A percentile compares a stretch with the other conserved stretches of the same genome.
Conservation (phyloP, 2,797 vertebrate genomes). For the Pempheris klunzingeri region DNA sequence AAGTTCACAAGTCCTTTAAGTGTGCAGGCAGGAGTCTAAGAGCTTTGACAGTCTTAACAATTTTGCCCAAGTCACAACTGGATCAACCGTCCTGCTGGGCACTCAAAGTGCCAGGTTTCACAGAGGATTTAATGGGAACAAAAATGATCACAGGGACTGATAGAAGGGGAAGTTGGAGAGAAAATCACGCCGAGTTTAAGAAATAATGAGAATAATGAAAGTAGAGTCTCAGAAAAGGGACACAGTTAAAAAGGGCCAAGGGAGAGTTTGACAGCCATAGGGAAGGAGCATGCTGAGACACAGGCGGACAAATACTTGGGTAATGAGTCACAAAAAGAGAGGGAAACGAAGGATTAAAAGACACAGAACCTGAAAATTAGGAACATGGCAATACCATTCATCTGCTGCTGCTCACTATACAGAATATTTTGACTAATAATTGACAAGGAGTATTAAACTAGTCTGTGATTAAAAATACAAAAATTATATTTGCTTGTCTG, state of each 20-base stretch:
- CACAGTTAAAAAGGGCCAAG: conserved; percentile 34
- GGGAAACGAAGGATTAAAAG: conserved; percentile 28
- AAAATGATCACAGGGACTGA: conserved; percentile 52
- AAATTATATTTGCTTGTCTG: background rate
- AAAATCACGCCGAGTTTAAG: conserved; percentile 56
- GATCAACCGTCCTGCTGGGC: conserved; percentile 44
- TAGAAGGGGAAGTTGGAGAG: conserved; percentile 12
- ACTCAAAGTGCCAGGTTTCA: conserved; percentile 46
- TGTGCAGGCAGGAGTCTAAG: conserved; percentile 12
- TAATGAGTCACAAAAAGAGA: conserved; percentile 56
- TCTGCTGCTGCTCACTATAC: conserved; percentile 41
- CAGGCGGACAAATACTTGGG: conserved; percentile 26
- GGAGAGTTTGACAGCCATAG: conserved; percentile 53
- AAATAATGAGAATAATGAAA: conserved; percentile 73
- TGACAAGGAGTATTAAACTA: conserved; percentile 11
- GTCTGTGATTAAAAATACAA: conserved; percentile 6
- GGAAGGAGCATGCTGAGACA: conserved; percentile 56
- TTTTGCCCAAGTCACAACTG: conserved; percentile 41
- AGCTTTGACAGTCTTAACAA: conserved; percentile 43
- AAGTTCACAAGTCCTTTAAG: conserved; percentile 14
- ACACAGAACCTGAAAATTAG: conserved; percentile 27
- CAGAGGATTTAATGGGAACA: conserved; percentile 42
- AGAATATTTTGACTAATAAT: conserved; percentile 20
- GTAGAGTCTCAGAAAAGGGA: conserved; percentile 20
- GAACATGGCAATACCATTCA: conserved; percentile 17